Evolutionary conservation across 1,140 invertebrate genomes (phyloP), one percentile per base, ranked within the genome.

Genomic region (Rhopalosiphum maidis): DNA sequence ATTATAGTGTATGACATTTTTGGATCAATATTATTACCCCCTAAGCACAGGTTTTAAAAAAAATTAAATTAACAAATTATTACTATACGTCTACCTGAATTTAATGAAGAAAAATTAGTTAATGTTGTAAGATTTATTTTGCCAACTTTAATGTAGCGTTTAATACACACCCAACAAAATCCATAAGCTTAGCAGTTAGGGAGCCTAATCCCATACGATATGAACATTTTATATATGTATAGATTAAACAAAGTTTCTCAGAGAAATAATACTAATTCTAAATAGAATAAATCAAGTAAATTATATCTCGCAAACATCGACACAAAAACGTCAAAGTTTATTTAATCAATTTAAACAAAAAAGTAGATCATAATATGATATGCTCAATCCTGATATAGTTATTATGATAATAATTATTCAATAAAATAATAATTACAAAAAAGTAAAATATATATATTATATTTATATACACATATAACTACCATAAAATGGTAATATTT

Each of bases 151-250:
- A 87, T 25, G 41, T 48, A 85, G 46, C 46, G 43, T n/a, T 86
- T 46, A 46, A 46, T 48, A 87, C 86, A 87, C n/a, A 48, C 83
- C 83, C 41, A 43, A 86, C 83, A 86, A 86, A 86, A 86, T 86
- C 83, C 86, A 48, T n/a, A 87, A 87, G 86, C 86, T 87, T 87
- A 87, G 5, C 86, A 87, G 30, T 86, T 46, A n/a, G 43, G 41
- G 15, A 87, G 25, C 37, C 46, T 87, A 87, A 87, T 87, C 86
- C 86, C 21, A 87, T 30, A 85, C 35, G 43, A 85, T 87, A 87
- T 87, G n/a, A 30, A 48, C 46, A 87, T 30, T 87, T n/a, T 87
- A 48, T 87, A 21, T 87, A 51, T n/a, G 30, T 87, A 87, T 48
- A 87, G 18, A 87, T 30, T 87, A 87, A 25, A 46, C 43, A 86